Evolutionary conservation across 2,888 invertebrate genomes (phyloP), one percentile per base, ranked within the genome.

Genomic region (Chorisops tibialis): DNA sequence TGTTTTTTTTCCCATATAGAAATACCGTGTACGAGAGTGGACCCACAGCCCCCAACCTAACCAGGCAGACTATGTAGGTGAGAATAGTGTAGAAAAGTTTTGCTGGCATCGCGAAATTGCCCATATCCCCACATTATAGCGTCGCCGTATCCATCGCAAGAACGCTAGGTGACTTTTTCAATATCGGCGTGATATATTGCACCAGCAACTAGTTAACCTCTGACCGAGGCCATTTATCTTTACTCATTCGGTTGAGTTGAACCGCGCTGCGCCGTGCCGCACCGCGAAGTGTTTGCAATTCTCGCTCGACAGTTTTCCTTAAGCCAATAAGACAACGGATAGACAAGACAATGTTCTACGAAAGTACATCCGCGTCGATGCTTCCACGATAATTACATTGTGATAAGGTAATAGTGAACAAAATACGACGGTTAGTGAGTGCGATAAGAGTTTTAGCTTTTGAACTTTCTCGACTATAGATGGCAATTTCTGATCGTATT

Each of bases 161-260:
- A n/a, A n/a, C n/a, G 30, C 30, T 30, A 9, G 30, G 30, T 30
- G 30, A 30, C 30, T 30, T 30, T n/a, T 30, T 50, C 60, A 60
- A 60, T 60, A 60, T 63, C 63, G 63, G 63, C 63, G 63, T 63
- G 63, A 63, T 63, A 63, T 63, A 63, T 63, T 63, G 63, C 63
- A 63, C 63, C 51, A 63, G 61, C 61, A 61, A 63, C 63, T 63
- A 63, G 63, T 63, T 63, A 63, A 63, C 63, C 63, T 63, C 24
- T 63, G 63, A 63, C 63, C 63, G 56, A 35, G 11, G 45, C 51
- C 61, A 52, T 63, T 61, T 63, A 63, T 63, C 63, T 63, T 43
- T 45, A n/a, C 50, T 35, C 35, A 50, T 50, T 50, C 43, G 43
- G 24, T 62, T 41, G 16, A 21, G 43, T 14, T 35, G 19, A 14